Evolutionary conservation across 2,888 invertebrate species (phyloP).

Genomic region (Agelastica alni): DNA sequence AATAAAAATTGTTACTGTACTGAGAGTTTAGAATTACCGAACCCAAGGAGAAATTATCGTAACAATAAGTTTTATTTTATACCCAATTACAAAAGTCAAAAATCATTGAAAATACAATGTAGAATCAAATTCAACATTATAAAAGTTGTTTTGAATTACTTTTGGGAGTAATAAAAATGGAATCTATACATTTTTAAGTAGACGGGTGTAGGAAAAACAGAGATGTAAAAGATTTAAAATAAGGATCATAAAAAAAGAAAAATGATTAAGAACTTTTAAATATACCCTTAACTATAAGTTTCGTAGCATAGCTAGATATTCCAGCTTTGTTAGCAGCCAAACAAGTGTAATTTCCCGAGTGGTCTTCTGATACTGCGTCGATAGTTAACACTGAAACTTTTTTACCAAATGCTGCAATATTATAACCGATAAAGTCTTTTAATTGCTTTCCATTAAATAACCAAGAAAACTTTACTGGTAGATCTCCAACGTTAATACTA

Average conservation of each 20-base stretch:
- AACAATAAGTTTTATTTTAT: too few relatives aligned
- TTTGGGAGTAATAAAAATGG: too few relatives aligned
- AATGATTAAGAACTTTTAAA: slow-evolving; percentile 4
- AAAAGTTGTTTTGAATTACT: too few relatives aligned
- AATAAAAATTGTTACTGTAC: too few relatives aligned
- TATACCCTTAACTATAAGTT: slow-evolving; percentile 62
- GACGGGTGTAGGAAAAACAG: too few relatives aligned
- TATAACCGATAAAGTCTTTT: slow-evolving; percentile 57
- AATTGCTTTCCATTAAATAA: slow-evolving; percentile 67
- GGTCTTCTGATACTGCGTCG: slow-evolving; percentile 59
- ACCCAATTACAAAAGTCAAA: too few relatives aligned
- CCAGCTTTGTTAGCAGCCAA: slow-evolving; percentile 62
- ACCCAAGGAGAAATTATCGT: too few relatives aligned
- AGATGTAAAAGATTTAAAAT: slow-evolving; percentile 11
- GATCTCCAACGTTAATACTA: slow-evolving; percentile 71
- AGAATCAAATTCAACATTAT: too few relatives aligned
- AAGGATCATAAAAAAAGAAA: slow-evolving; percentile 4
- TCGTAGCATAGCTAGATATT: slow-evolving; percentile 57
- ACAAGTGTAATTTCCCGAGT: slow-evolving; percentile 65
- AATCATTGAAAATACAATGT: too few relatives aligned
- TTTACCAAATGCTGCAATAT: slow-evolving; percentile 65
- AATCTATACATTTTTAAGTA: too few relatives aligned
- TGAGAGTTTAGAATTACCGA: too few relatives aligned
- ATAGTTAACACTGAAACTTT: slow-evolving; percentile 68
- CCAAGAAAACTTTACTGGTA: slow-evolving; percentile 80